Evolutionary conservation across 1,140 invertebrate genomes (phyloP), one percentile per base, ranked within the genome.

Genomic region (Sycobia sp.): DNA sequence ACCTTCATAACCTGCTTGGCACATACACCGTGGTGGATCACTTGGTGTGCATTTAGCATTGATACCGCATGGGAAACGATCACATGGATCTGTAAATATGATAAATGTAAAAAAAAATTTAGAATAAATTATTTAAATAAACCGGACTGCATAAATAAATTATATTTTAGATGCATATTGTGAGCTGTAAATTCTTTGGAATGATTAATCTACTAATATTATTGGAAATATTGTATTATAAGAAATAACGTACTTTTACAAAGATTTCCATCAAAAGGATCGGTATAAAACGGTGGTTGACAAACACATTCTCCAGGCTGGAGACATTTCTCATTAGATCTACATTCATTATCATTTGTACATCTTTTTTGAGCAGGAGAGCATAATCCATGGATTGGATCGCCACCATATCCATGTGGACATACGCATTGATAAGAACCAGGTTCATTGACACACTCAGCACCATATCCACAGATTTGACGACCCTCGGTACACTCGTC

Each of bases 11-110:
- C 94, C 93, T 47, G 87, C 80, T 73, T 90, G 86, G 73, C 94
- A 96, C 85, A 93, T 88, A 75, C 94, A 96, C 70, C 87, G 87
- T 8, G 93, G 93, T 18, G 92, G 92, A 82, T 95, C 92, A 57
- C 88, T 92, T 5, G 93, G 92, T 4, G 90, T 93, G 74, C 94
- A 97, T 80, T 93, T 92, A 1, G 93, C 90, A 77, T 96, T 96
- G n/a, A 93, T 88, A 16, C 95, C 94, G 73, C 95, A 97, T 2
- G 90, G 87, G 75, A 91, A 94, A 53, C 91, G 84, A 75, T 94
- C 91, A 73, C 92, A 94, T 5, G 92, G 92, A 76, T 84, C 83
- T 84, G 5, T 18, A 4, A 8, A 0, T 4, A 61, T 43, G 65
- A 36, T 23, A 36, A 27, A 27, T 9, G 3, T 29, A 29, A 29